Percentiles rank a stretch among this genome's conserved stretches.
phyloP scores from a whole-genome alignment of 1,140 invertebrate genomes.

The Drosophila kanapiae region DNA sequence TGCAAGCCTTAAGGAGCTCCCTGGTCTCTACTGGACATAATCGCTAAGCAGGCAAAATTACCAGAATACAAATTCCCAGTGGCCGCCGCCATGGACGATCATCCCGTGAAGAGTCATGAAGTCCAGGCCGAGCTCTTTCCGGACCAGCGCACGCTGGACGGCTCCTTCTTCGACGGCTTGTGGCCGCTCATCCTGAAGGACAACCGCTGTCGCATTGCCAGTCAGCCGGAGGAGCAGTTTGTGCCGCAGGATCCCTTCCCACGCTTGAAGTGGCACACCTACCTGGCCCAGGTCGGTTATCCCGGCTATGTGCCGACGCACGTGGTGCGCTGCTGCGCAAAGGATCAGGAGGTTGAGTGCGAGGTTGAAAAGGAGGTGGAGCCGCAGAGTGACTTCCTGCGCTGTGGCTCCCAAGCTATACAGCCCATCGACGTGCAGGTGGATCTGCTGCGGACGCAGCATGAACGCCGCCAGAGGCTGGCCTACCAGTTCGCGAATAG shows the following conservation, averaged over 20 bases:
- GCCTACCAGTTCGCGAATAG: conserved; percentile 71
- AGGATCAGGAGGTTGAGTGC: conserved; percentile 13
- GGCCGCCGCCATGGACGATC: conserved; percentile 36
- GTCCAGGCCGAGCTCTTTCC: neutral
- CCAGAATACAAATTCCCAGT: conserved; percentile 64
- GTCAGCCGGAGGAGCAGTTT: conserved; percentile 35
- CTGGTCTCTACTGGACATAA: conserved; percentile 19
- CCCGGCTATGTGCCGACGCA: conserved; percentile 51
- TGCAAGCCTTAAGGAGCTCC: conserved; percentile 12
- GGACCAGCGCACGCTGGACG: conserved; percentile 20
- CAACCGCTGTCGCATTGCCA: conserved; percentile 60
- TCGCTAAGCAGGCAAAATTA: conserved; percentile 42
- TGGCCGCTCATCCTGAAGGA: conserved; percentile 73
- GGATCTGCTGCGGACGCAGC: conserved; percentile 3
- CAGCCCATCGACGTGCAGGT: conserved; percentile 37
- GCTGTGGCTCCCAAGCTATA: conserved; percentile 30
- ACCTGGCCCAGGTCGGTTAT: conserved; percentile 58
- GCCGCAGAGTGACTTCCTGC: neutral
- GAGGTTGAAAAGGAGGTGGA: conserved; percentile 17
- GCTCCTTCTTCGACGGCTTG: conserved; percentile 64
- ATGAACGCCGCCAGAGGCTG: conserved; percentile 53
- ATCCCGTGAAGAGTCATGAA: neutral
- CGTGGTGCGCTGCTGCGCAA: conserved; percentile 49
- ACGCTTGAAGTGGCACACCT: conserved; percentile 55
- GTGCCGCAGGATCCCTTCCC: conserved; percentile 50